Evolutionary conservation across 2,888 invertebrate genomes (phyloP).

Genomic region (Rhaphigaster nebulosa): DNA sequence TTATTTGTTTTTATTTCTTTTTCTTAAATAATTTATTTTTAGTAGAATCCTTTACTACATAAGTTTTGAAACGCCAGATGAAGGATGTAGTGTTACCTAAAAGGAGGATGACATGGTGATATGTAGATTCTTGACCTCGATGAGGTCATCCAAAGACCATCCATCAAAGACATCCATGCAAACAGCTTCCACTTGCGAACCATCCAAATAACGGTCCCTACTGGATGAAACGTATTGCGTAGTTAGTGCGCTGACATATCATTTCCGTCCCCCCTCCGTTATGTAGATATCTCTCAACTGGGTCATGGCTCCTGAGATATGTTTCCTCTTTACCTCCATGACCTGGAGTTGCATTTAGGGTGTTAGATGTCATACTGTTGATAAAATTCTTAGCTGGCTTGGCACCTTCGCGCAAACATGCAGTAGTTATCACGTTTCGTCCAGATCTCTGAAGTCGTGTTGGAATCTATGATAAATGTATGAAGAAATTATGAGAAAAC

Average conservation of each 20-base stretch:
- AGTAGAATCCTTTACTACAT: too few relatives aligned
- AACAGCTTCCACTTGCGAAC: background rate
- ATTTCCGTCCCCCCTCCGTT: too few relatives aligned
- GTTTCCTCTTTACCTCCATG: background rate
- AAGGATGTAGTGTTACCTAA: background rate
- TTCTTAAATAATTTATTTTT: too few relatives aligned
- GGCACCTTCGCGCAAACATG: background rate
- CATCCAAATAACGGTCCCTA: background rate
- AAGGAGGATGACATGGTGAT: background rate
- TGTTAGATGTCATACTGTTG: background rate
- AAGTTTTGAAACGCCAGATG: background rate
- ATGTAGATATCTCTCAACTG: background rate
- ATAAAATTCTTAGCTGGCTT: background rate
- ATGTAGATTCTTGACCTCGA: background rate
- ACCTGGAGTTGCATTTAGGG: background rate
- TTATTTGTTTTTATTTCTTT: too few relatives aligned
- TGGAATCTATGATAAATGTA: background rate
- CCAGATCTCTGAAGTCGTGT: background rate
- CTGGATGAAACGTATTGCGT: background rate
- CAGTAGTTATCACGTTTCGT: background rate
- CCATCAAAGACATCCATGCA: background rate
- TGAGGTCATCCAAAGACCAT: background rate
- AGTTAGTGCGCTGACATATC: slow-evolving; percentile 23
- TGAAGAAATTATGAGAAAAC: background rate
- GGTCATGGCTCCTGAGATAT: background rate